Evolutionary conservation across 2,888 invertebrate species (phyloP).

Genomic region (Mythimna pallens): DNA sequence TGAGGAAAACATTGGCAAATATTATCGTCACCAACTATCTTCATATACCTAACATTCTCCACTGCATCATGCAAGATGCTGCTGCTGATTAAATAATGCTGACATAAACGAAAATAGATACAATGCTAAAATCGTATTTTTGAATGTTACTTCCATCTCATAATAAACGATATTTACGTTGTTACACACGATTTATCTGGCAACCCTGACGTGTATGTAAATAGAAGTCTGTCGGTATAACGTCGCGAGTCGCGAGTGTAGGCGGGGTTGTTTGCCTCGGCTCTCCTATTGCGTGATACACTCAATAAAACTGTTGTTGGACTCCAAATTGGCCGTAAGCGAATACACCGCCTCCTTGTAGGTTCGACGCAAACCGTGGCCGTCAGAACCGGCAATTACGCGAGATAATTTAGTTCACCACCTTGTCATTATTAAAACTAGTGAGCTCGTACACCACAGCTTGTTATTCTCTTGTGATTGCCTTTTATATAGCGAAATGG

Average conservation of each 20-base stretch:
- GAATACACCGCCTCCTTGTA: conserved; percentile 72
- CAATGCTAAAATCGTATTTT: conserved; percentile 45
- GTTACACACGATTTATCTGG: conserved; percentile 46
- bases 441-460: conserved; percentile 32
- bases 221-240: conserved; percentile 73
- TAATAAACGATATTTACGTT: conserved; percentile 51
- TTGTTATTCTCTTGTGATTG: conserved; percentile 31
- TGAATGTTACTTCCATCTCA: conserved; percentile 40
- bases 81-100: conserved; percentile 28
- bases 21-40: conserved; percentile 1
- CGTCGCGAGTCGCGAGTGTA: conserved; percentile 74
- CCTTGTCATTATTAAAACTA: conserved; percentile 56
- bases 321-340: conserved; percentile 80
- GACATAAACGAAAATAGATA: conserved; percentile 40
- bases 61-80: conserved; percentile 2
- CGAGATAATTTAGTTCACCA: conserved; percentile 59
- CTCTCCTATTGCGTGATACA: conserved; percentile 85
- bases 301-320: conserved; percentile 85
- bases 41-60: not conserved
- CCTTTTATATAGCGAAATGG: conserved; percentile 31
- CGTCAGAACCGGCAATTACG: conserved; percentile 60
- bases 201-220: conserved; percentile 73
- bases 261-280: conserved; percentile 88
- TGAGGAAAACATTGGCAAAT: conserved; percentile 30
- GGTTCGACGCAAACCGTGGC: conserved; percentile 59